Conservation (phyloP, 30 jellyfish, hydroid and myxozoan genomes). For the Clytia hemisphaerica region DNA sequence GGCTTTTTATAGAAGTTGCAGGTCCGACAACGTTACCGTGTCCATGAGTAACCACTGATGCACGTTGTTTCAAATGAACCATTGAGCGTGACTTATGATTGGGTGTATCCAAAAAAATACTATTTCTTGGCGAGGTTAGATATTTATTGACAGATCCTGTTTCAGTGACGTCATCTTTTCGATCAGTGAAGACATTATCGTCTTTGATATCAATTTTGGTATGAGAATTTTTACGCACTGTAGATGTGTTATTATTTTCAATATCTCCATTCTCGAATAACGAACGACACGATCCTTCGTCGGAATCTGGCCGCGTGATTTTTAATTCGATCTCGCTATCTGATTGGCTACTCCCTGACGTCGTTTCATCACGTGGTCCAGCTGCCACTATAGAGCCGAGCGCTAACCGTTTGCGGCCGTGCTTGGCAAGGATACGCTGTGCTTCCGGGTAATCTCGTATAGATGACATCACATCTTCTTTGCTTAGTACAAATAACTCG, state of each 20-base stretch:
- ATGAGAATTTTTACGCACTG: no score
- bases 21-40: constrained; percentile 17
- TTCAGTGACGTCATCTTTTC: not conserved
- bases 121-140: constrained; percentile 13
- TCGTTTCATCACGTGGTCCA: constrained; percentile 67
- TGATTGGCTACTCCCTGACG: constrained; percentile 15
- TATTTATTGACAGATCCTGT: not conserved
- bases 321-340: constrained; percentile 27
- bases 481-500: constrained; percentile 76
- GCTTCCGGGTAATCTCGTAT: constrained; percentile 79
- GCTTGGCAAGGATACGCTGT: constrained; percentile 66
- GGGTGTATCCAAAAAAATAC: constrained; percentile 12
- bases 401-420: constrained; percentile 72
- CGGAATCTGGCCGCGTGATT: constrained; percentile 18
- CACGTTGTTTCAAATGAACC: not conserved
- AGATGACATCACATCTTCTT: constrained; percentile 81
- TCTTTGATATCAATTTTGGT: no score
- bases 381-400: constrained; percentile 46
- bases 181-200: not conserved
- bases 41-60: not conserved
- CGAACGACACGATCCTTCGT: not conserved
- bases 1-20: constrained; percentile 8
- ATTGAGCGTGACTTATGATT: not conserved
- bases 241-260: not conserved
- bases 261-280: not conserved